Conservation (phyloP, 2,113 vertebrate genomes). For the Crypturellus undulatus region DNA sequence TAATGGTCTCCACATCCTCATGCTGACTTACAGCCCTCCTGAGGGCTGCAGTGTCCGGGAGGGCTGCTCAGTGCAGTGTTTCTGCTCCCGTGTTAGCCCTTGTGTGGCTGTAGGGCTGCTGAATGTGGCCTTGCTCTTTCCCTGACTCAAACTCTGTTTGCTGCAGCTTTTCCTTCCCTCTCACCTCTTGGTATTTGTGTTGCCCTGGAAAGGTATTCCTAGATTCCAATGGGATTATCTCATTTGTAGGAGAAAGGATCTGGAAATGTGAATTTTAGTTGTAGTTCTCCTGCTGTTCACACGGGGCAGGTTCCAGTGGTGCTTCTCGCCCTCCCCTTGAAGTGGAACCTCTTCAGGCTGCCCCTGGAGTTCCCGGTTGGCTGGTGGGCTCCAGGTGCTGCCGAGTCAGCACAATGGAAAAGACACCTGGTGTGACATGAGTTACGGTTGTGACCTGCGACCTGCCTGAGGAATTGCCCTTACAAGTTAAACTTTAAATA, state of each 20-base stretch:
- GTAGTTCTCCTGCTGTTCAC: rapidly evolving
- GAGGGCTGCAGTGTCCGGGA: not conserved
- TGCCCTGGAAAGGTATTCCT: rapidly evolving
- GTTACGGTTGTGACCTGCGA: not conserved
- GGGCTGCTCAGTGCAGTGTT: rapidly evolving
- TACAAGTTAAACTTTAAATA: not conserved
- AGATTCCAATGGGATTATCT: not conserved
- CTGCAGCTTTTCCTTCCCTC: not conserved
- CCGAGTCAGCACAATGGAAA: rapidly evolving
- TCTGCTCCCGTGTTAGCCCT: rapidly evolving
- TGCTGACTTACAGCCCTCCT: not conserved
- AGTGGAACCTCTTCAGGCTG: not conserved
- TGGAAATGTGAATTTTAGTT: not conserved
- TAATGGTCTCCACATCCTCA: not conserved
- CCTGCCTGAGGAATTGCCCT: not conserved
- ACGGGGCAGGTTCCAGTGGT: rapidly evolving
- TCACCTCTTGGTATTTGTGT: not conserved
- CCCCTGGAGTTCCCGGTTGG: not conserved
- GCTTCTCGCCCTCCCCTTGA: not conserved
- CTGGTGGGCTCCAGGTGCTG: not conserved
- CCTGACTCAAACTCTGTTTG: not conserved
- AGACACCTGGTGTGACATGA: not conserved
- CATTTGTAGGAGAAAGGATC: not conserved
- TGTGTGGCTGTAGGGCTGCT: not conserved
- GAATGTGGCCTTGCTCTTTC: not conserved